Base-by-base conservation (phyloP, 1,140 invertebrate species). In the Plectus sambesii region DNA sequence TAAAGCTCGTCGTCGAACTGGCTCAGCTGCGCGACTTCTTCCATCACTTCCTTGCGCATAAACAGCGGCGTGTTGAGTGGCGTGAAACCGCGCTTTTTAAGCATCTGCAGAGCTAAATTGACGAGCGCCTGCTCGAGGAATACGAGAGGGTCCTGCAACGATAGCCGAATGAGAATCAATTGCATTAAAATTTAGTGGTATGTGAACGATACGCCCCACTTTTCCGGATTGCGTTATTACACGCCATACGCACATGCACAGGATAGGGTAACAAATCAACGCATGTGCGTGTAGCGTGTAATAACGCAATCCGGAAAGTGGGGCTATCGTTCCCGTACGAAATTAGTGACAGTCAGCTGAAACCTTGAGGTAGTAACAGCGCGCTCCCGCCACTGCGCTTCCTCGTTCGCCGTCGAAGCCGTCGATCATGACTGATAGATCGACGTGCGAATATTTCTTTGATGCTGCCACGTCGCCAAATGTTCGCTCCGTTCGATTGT, bases 1-100 rank as follows among this genome's bases (percentile, higher is more conserved):
- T 99, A 99, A 0, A 99, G 74, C 75, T 99, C 94, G 61, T 99
- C 94, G 70, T 99, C 94, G 73, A 99, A 99, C 72, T 99, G 94
- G 23, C 86, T 90, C 2, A 99, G 75, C 70, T 99, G 94, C 1
- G 94, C 94, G 5, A 99, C 94, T 78, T 98, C 88, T 74, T 90
- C 85, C 89, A 96, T 96, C 0, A 89, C 80, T 46, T 97, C 89
- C 74, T 98, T 99, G 20, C 82, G 79, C 90, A 99, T 97, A 67
- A 97, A 98, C 72, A 96, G 98, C 5, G 93, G 94, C 3, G 92
- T 93, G 60, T 94, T 96, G 0, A 99, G 71, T 2, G 90, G 85
- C 33, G 79, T 82, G 66, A 85, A 99, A 2, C 80, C 81, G 62
- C 84, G 85, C n/a, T 79, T 76, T 36, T 79, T 73, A 2, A 96